Conservation (phyloP, 2,113 vertebrate genomes). For the Tragelaphus scriptus region DNA sequence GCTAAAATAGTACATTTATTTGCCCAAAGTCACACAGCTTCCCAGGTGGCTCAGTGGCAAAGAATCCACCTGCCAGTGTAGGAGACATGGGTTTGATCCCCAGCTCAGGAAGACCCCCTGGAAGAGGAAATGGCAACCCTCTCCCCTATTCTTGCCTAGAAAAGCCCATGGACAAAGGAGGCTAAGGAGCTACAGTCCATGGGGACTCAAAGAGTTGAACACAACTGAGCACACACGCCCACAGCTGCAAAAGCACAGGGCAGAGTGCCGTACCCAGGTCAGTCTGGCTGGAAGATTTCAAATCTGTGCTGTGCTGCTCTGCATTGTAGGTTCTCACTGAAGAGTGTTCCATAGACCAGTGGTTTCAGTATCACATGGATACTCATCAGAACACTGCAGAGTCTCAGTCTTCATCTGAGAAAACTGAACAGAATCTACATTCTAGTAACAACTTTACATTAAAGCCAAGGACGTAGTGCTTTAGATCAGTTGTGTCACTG, state of each 20-base stretch:
- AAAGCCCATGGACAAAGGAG: background rate
- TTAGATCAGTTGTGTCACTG: background rate
- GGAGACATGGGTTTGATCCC: too few relatives aligned
- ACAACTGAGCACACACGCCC: background rate
- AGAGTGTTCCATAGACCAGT: fast-evolving
- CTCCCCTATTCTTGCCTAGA: too few relatives aligned
- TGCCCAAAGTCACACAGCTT: background rate
- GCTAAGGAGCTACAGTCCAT: background rate
- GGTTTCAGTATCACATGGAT: too few relatives aligned
- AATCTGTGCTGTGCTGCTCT: background rate
- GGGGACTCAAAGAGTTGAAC: background rate
- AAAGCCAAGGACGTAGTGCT: background rate
- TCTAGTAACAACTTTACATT: background rate
- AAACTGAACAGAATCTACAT: background rate
- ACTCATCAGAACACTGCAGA: background rate
- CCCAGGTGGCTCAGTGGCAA: too few relatives aligned
- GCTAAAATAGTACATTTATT: background rate
- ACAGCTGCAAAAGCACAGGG: background rate
- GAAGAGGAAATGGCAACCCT: too few relatives aligned
- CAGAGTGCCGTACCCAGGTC: background rate
- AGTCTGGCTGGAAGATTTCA: background rate
- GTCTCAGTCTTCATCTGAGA: background rate
- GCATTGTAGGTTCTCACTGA: background rate
- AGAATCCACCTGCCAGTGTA: too few relatives aligned
- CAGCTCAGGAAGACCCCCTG: too few relatives aligned